Base-by-base conservation (phyloP, 2,888 invertebrate genomes). In the Gryllus longicercus region DNA sequence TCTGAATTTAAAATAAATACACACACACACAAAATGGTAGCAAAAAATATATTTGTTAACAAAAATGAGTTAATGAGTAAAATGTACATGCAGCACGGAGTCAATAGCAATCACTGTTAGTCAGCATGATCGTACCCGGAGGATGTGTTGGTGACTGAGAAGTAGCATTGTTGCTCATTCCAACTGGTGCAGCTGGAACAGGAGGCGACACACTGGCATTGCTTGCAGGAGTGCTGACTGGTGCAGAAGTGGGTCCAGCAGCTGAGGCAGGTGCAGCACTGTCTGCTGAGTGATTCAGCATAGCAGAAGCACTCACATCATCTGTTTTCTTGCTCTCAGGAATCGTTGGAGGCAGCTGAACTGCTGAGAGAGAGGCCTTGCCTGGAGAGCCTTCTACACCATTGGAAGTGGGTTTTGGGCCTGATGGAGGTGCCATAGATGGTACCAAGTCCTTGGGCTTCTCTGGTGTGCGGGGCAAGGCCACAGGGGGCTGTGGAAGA, bases 131-230 rank as follows among this genome's bases (percentile, higher is more conserved):
- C 63, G 5, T 63, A 63, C 63, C 63, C n/a, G 63, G 63, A 14
- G 14, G 63, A 63, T 63, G 63, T 63, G 63, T n/a, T 18, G 63
- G n/a, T 18, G 63, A 10, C 14, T 14, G 63, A 18, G 63, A 18
- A n/a, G 16, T 63, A 63, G 63, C 63, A 63, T 63, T 63, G 63
- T n/a, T 63, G 63, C 63, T 63, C 14, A 63, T n/a, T 82, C 89
- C 85, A 84, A 89, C 87, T 75, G 89, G 87, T 83, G 90, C 87
- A 75, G 74, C 14, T 21, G 75, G 23, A 49, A 63, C 10, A n/a
- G 50, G 51, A 51, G 80, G 51, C 12, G 79, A 74, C 77, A 51
- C 23, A 50, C 74, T 49, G 14, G 77, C 21, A 49, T 21, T 25
- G n/a, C 78, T 50, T 51, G 78, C 49, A 21, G 63, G 16, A 25